Conservation (phyloP, 2,888 invertebrate genomes). For the Tiphia femorata region DNA sequence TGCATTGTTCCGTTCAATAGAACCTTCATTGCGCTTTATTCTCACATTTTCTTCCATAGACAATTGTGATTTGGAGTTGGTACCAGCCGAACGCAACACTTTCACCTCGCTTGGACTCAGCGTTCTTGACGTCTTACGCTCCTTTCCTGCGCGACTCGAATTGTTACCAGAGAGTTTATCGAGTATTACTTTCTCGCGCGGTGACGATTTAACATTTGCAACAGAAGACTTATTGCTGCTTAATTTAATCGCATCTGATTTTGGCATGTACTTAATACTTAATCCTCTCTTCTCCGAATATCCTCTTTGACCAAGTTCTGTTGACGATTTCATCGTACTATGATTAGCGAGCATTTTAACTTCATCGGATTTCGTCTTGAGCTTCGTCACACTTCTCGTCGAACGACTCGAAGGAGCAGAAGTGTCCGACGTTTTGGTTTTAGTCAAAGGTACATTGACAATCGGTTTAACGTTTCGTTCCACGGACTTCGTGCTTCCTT, state of each 20-base stretch:
- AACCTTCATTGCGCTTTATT: not conserved
- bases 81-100: constrained; percentile 38
- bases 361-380: constrained; percentile 16
- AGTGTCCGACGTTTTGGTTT: not conserved
- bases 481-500: constrained; percentile 9
- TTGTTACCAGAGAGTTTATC: too few species aligned
- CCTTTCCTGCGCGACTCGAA: constrained; percentile 25
- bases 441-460: not conserved
- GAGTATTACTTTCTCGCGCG: not conserved
- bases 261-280: constrained; percentile 57
- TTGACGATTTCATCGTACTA: constrained; percentile 11
- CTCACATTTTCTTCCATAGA: not conserved
- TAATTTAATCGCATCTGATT: constrained; percentile 32
- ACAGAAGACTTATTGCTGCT: too few species aligned
- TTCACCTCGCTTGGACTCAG: constrained; percentile 63
- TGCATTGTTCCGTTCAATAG: not conserved
- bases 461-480: not conserved
- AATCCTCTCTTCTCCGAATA: constrained; percentile 56
- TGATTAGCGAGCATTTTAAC: constrained; percentile 10
- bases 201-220: not conserved
- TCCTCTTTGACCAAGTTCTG: constrained; percentile 24
- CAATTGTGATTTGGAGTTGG: not conserved
- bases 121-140: constrained; percentile 57
- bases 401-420: not conserved
- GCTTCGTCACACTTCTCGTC: constrained; percentile 8